These are phyloP conservation scores for Coelopa frigida DNA, from an alignment of 1,140 invertebrate genomes.

Conservation along the genomic window DNA sequence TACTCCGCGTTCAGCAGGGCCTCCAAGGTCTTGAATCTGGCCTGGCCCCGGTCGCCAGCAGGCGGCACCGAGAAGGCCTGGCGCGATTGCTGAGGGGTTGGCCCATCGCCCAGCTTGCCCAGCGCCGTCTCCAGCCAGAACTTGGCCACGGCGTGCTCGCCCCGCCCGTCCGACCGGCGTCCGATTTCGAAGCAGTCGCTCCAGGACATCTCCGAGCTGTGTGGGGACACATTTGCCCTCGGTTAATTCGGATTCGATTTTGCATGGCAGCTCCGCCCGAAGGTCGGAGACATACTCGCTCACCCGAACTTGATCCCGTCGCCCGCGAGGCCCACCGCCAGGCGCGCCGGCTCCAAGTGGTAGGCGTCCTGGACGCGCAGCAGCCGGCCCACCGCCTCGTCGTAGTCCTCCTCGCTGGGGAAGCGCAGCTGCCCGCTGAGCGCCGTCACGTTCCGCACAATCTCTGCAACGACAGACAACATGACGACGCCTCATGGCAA, in stretches of 20 bases:
- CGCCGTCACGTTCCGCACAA: no score
- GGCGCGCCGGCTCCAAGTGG: conserved; percentile 22
- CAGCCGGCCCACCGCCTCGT: conserved; percentile 23
- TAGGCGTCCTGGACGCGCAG: conserved; percentile 34
- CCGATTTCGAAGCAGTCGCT: conserved; percentile 40
- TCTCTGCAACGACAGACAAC: conserved; percentile 2
- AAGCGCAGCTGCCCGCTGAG: neutral
- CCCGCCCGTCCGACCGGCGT: conserved; percentile 20
- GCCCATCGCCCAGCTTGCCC: conserved; percentile 19
- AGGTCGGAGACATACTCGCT: neutral
- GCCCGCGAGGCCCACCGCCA: conserved; percentile 29
- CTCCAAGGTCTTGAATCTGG: conserved; percentile 24
- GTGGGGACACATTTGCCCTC: neutral
- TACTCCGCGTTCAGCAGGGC: conserved; percentile 27
- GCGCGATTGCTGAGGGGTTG: neutral
- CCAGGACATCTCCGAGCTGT: conserved; percentile 27
- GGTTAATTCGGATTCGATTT: neutral
- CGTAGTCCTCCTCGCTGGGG: conserved; percentile 31
- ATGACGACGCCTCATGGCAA: no score
- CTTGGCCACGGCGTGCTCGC: conserved; percentile 28
- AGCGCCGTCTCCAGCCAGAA: conserved; percentile 35
- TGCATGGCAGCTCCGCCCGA: neutral
- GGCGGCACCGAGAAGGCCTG: neutral
- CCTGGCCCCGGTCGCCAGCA: conserved; percentile 4
- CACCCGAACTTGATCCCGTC: conserved; percentile 37